phyloP scores from a whole-genome alignment of 1,140 invertebrate species.

The Nasonia vitripennis region DNA sequence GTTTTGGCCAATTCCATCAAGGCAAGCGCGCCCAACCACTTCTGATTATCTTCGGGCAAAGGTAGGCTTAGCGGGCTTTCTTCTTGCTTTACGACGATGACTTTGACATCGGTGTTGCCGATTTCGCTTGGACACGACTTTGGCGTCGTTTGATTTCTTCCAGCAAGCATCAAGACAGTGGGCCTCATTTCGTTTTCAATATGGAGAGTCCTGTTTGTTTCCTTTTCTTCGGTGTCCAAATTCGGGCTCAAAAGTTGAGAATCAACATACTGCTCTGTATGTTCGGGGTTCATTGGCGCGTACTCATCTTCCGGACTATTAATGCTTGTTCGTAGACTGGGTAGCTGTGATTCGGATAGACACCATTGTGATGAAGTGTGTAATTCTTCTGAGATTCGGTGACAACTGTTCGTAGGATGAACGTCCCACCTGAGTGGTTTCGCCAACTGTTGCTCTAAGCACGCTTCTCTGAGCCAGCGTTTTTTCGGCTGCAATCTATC shows the following conservation, averaged over 20 bases:
- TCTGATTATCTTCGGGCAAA: constrained; percentile 73
- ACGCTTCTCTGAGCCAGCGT: constrained; percentile 79
- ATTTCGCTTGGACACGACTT: constrained; percentile 49
- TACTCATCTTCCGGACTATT: not conserved
- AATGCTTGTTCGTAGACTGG: constrained; percentile 17
- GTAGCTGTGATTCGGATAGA: constrained; percentile 44
- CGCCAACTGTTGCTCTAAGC: constrained; percentile 74
- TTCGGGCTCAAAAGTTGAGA: constrained; percentile 13
- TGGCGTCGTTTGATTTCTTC: constrained; percentile 58
- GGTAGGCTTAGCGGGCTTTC: constrained; percentile 60
- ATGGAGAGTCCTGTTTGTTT: constrained; percentile 30
- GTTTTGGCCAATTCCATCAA: constrained; percentile 79
- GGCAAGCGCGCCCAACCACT: constrained; percentile 80
- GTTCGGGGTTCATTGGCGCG: not conserved
- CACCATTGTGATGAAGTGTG: constrained; percentile 46
- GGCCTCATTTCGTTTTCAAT: constrained; percentile 76
- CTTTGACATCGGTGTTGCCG: constrained; percentile 55
- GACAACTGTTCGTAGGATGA: constrained; percentile 54
- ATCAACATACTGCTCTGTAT: constrained; percentile 26
- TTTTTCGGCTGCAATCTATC: constrained; percentile 78
- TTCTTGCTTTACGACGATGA: constrained; percentile 65
- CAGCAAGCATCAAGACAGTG: constrained; percentile 76
- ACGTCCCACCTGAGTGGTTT: constrained; percentile 72
- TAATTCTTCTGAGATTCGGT: constrained; percentile 40
- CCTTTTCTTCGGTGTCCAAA: not conserved